phyloP scores from a whole-genome alignment of 1,140 invertebrate genomes.

The Nasonia giraulti region DNA sequence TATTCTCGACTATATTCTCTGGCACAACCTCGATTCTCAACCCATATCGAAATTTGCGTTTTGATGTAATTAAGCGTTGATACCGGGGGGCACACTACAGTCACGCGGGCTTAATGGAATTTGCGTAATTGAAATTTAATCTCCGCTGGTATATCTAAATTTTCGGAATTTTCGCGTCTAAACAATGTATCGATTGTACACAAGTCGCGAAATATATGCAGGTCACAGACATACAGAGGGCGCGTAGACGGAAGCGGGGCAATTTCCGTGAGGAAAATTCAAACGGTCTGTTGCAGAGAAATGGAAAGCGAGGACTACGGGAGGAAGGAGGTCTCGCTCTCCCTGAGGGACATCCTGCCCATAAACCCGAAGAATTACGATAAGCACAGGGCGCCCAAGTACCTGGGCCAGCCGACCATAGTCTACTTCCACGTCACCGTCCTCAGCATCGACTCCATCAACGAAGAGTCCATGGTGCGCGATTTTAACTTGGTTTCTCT shows the following conservation, averaged over 20 bases:
- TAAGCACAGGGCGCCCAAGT: slow-evolving; percentile 91
- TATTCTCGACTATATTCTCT: neutral
- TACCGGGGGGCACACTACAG: no score
- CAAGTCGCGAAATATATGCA: no score
- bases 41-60: no score
- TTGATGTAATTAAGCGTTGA: no score
- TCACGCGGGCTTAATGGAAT: neutral
- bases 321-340: slow-evolving; percentile 75
- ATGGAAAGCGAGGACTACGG: slow-evolving; percentile 70
- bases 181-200: neutral
- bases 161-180: neutral
- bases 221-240: no score
- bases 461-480: slow-evolving; percentile 93
- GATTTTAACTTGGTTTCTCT: neutral
- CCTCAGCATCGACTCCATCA: slow-evolving; percentile 89
- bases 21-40: neutral
- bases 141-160: neutral
- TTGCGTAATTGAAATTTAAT: neutral
- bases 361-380: slow-evolving; percentile 90
- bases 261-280: neutral
- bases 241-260: no score
- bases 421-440: slow-evolving; percentile 94
- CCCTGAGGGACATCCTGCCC: slow-evolving; percentile 87
- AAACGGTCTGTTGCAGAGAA: slow-evolving; percentile 55
- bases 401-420: slow-evolving; percentile 87